phyloP scores from a whole-genome alignment of 2,888 invertebrate genomes.

The Diarsia mendica region DNA sequence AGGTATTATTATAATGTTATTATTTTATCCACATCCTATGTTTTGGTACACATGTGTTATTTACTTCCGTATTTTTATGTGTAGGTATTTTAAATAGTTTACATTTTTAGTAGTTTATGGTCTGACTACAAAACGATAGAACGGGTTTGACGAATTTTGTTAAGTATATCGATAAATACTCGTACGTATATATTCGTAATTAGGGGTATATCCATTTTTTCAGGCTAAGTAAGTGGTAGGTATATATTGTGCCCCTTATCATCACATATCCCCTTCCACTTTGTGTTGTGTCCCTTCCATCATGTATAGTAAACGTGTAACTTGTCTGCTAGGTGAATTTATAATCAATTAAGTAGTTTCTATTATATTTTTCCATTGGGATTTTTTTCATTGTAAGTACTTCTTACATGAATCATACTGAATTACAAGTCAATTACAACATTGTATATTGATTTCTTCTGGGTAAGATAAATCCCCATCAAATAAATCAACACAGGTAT shows the following conservation, averaged over 20 bases:
- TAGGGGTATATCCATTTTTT: neutral
- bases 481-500: conserved; percentile 25
- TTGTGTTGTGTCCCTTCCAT: too few species aligned
- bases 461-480: conserved; percentile 12
- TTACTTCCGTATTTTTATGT: neutral
- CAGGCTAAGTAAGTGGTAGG: neutral
- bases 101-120: neutral
- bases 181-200: neutral
- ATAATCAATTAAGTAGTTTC: neutral
- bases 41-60: neutral
- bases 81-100: neutral
- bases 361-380: neutral
- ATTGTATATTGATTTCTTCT: conserved; percentile 37
- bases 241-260: too few species aligned
- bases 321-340: neutral
- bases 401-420: conserved; percentile 34
- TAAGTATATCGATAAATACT: neutral
- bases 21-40: neutral
- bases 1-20: neutral
- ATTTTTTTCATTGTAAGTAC: neutral
- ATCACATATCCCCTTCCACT: too few species aligned
- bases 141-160: neutral
- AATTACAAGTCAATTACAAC: conserved; percentile 13
- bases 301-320: neutral
- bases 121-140: neutral